Conservation (phyloP, 2,797 vertebrate species). For the Propithecus perrieri region DNA sequence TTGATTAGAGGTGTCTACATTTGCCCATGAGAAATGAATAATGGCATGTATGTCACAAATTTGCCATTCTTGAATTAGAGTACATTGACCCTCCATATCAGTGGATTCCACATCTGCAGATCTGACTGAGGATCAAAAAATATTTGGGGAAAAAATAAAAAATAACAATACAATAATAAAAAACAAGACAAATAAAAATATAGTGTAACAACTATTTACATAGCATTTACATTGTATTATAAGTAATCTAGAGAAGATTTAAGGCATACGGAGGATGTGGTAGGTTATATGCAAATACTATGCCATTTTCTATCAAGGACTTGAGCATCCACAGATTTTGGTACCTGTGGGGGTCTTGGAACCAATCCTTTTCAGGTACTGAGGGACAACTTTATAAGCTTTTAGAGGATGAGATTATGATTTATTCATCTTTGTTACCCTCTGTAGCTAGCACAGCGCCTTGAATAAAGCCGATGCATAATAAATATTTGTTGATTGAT, state of each 20-base stretch:
- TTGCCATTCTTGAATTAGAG: neutral
- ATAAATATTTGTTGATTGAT: constrained; percentile 25
- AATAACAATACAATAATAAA: neutral
- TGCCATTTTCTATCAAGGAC: neutral
- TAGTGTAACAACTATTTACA: neutral
- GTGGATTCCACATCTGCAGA: neutral
- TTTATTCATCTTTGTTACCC: neutral
- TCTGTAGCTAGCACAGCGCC: neutral
- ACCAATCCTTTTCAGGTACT: neutral
- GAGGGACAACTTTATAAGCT: neutral
- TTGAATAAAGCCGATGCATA: neutral
- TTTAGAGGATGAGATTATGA: neutral
- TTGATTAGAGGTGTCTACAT: neutral
- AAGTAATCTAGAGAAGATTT: neutral
- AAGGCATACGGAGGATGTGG: neutral
- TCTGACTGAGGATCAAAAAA: neutral
- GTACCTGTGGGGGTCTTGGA: neutral
- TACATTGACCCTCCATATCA: neutral
- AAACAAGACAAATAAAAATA: neutral
- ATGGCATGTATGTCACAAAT: neutral
- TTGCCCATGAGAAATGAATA: neutral
- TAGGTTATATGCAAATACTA: neutral
- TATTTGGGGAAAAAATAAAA: neutral
- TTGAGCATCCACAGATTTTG: neutral
- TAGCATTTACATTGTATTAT: neutral